Base-by-base conservation (phyloP, 2,113 vertebrate genomes). In the Eublepharis macularius region DNA sequence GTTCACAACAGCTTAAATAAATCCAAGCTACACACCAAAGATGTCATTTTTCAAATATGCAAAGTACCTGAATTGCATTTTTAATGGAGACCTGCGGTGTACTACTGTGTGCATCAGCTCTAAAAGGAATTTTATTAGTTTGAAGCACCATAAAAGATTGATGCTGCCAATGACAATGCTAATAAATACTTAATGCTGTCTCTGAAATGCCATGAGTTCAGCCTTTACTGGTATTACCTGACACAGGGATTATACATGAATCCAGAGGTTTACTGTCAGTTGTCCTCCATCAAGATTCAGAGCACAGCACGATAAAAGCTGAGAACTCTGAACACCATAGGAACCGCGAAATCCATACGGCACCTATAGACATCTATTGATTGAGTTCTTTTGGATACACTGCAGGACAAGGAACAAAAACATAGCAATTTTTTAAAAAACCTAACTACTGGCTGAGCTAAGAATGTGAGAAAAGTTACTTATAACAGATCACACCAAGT, bases 91-190 rank as follows among this genome's bases (percentile, higher is more conserved):
- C 45, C 39, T 57, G 68, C 36, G 11, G 34, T 6, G 19, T 41
- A 24, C 24, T 76, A 36, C 66, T 51, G 11, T 39, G 60, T 21
- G n/a, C 32, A 65, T 77, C 74, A 24, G 26, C 34, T 84, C 69
- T 77, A 54, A 54, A 84, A n/a, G 66, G 47, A 34, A 43, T 70
- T 70, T 72, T 70, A 85, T 85, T 54, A 85, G 47, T 60, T 41
- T 78, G 83, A 85, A 49, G 34, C 34, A 34, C 57, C 66, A 72
- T 79, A 32, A 85, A 85, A 72, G 76, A 85, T 85, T 85, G 75
- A 85, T 85, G 49, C 29, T 34, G 45, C 36, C 76, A 85, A 45
- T 45, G 83, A 70, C 75, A 70, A 78, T 76, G 63, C 47, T 47
- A 68, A 76, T 69, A 69, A 84, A 84, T 78, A 69, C 49, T 78